phyloP scores from a whole-genome alignment of 2,113 vertebrate genomes.

The Piprites chloris region DNA sequence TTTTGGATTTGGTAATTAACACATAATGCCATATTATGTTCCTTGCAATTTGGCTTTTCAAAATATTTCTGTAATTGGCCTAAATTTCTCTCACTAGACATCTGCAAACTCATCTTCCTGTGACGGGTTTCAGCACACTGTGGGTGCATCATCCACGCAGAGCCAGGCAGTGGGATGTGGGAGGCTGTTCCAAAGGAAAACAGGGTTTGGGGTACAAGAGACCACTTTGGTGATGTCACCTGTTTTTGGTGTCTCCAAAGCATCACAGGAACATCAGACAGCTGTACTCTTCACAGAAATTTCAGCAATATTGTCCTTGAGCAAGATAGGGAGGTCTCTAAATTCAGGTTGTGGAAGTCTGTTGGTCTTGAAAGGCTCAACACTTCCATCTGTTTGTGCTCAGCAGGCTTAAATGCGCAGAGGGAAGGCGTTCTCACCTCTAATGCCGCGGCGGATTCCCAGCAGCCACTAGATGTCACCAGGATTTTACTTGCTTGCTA shows the following conservation, averaged over 20 bases:
- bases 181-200: neutral
- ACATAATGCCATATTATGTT: neutral
- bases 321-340: neutral
- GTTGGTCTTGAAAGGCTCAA: neutral
- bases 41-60: neutral
- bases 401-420: neutral
- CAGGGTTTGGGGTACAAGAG: neutral
- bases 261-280: neutral
- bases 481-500: neutral
- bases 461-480: slow-evolving; percentile 60
- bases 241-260: neutral
- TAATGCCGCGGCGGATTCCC: neutral
- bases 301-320: neutral
- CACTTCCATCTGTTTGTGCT: neutral
- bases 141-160: neutral
- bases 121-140: rapidly evolving
- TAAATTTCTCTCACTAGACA: neutral
- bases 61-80: neutral
- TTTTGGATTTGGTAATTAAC: neutral
- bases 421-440: neutral
- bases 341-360: neutral
- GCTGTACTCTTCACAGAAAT: neutral
- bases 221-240: neutral
- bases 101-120: neutral
- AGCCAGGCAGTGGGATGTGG: rapidly evolving